These are phyloP conservation scores for Lasioglossum calceatum DNA, from an alignment of 2,888 invertebrate genomes.

Conservation along the genomic window DNA sequence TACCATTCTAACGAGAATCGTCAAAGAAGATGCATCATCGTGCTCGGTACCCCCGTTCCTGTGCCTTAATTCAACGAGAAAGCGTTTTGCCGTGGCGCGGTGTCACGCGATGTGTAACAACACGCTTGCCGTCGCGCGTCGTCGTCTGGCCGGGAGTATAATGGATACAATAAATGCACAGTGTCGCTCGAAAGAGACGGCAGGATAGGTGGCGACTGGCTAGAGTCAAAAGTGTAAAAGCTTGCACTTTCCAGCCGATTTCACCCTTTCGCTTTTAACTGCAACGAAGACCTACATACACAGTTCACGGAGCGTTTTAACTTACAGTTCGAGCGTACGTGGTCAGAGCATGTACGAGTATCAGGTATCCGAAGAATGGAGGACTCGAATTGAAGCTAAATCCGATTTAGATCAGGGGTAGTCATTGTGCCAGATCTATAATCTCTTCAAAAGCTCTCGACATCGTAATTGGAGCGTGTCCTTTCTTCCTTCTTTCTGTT, in stretches of 20 bases:
- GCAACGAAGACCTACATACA: conserved; percentile 59
- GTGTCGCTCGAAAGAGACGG: conserved; percentile 35
- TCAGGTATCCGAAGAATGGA: conserved; percentile 59
- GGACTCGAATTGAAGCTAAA: conserved; percentile 66
- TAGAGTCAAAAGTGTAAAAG: conserved; percentile 74
- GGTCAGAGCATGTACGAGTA: conserved; percentile 51
- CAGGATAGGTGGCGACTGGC: conserved; percentile 1
- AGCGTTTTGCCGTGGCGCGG: conserved; percentile 18
- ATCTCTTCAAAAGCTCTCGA: conserved; percentile 65
- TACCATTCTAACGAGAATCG: conserved; percentile 22
- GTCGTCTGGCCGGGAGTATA: conserved; percentile 31
- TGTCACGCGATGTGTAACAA: conserved; percentile 54
- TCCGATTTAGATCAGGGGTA: conserved; percentile 69
- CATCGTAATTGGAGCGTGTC: conserved; percentile 72
- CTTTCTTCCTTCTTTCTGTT: conserved; percentile 10
- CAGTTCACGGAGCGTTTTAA: conserved; percentile 65
- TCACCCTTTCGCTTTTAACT: conserved; percentile 73
- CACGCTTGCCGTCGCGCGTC: conserved; percentile 22
- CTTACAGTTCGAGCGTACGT: conserved; percentile 58
- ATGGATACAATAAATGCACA: conserved; percentile 60
- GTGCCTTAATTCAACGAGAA: neutral
- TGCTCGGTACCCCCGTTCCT: conserved; percentile 25
- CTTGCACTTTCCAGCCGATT: conserved; percentile 71
- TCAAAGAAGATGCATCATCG: conserved; percentile 41
- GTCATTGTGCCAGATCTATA: conserved; percentile 68